Evolutionary conservation across 2,797 vertebrate species (phyloP).

Genomic region (Platalea minor): DNA sequence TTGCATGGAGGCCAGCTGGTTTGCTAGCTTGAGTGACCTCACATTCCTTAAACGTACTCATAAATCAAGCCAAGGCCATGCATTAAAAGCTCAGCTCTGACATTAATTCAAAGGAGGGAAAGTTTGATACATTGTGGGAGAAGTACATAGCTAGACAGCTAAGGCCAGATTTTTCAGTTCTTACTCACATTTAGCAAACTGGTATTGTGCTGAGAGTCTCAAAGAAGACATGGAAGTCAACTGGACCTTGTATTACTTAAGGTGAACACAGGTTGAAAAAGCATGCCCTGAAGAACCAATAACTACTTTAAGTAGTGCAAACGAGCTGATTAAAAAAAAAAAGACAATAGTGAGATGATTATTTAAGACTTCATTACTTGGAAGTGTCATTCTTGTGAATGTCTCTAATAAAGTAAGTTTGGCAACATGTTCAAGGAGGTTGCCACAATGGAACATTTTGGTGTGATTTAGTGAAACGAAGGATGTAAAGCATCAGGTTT

Average conservation of each 20-base stretch:
- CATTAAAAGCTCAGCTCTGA: constrained; percentile 18
- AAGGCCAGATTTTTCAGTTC: background rate
- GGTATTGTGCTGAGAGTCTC: background rate
- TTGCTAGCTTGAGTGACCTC: constrained; percentile 71
- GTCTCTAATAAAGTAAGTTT: background rate
- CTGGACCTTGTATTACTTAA: background rate
- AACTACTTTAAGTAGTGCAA: background rate
- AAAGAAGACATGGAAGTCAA: background rate
- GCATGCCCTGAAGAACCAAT: background rate
- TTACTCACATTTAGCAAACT: background rate
- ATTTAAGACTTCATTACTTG: background rate
- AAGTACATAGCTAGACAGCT: background rate
- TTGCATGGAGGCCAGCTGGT: constrained; percentile 65
- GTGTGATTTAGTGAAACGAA: background rate
- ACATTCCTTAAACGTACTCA: constrained; percentile 71
- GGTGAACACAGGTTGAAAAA: background rate
- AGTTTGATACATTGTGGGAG: background rate
- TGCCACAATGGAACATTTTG: background rate
- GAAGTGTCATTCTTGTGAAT: background rate
- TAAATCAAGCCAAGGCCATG: constrained; percentile 69
- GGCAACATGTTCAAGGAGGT: background rate
- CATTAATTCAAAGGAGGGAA: background rate
- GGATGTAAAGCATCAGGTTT: background rate
- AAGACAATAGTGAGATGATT: background rate
- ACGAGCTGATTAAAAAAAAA: background rate